Evolutionary conservation across 1,140 invertebrate genomes (phyloP).

Genomic region (Drosophila punjabiensis): DNA sequence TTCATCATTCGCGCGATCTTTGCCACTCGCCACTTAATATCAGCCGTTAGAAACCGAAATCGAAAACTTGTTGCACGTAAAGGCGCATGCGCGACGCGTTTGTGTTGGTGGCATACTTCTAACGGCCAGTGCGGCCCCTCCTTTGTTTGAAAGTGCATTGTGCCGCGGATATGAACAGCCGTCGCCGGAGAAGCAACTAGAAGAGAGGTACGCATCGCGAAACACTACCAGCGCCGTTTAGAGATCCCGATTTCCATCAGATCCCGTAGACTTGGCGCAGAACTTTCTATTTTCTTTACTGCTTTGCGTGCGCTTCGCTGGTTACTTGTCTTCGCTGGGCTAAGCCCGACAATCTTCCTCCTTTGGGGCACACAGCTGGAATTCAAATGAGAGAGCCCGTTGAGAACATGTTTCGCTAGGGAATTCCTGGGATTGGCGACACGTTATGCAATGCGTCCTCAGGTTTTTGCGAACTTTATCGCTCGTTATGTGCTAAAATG

Average conservation of each 20-base stretch:
- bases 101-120: constrained; percentile 59
- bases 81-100: constrained; percentile 57
- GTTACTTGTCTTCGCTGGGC: constrained; percentile 1
- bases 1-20: constrained; percentile 15
- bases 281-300: constrained; percentile 84
- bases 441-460: constrained; percentile 46
- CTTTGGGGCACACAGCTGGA: constrained; percentile 3
- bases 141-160: constrained; percentile 65
- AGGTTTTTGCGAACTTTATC: constrained; percentile 51
- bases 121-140: constrained; percentile 50
- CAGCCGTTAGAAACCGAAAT: constrained; percentile 6
- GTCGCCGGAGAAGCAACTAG: constrained; percentile 20
- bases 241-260: not conserved
- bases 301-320: constrained; percentile 56
- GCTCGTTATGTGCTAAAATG: constrained; percentile 70
- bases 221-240: constrained; percentile 2
- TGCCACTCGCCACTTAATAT: constrained; percentile 1
- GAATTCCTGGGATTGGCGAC: constrained; percentile 19
- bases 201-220: constrained; percentile 39
- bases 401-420: constrained; percentile 25
- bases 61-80: constrained; percentile 54
- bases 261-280: constrained; percentile 44
- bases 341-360: constrained; percentile 1
- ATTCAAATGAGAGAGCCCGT: constrained; percentile 6
- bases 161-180: constrained; percentile 12